These are phyloP conservation scores for Myrmophylax atrothorax DNA, from an alignment of 2,113 vertebrate species.

Conservation along the genomic window DNA sequence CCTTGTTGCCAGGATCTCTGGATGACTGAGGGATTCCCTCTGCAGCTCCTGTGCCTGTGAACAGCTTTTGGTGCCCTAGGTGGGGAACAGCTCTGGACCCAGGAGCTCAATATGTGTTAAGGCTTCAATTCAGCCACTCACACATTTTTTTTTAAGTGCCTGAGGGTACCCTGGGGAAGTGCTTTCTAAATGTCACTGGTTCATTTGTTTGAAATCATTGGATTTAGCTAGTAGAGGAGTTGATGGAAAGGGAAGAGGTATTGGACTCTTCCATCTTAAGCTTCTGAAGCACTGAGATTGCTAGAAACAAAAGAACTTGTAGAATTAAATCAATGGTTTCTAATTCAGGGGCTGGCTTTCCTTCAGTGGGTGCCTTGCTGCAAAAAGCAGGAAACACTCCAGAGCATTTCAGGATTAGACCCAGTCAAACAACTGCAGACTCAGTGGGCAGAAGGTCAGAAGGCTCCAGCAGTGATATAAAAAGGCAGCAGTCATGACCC, in stretches of 20 bases:
- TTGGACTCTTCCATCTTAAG: not conserved
- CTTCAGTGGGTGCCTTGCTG: not conserved
- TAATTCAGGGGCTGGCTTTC: not conserved
- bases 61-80: not conserved
- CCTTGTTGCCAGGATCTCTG: not conserved
- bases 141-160: not conserved
- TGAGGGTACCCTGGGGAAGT: fast-evolving
- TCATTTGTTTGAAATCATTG: not conserved
- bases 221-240: not conserved
- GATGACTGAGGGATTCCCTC: not conserved
- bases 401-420: not conserved
- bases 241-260: not conserved
- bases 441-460: not conserved
- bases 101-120: not conserved
- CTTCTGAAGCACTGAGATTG: not conserved
- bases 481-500: not conserved
- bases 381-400: not conserved
- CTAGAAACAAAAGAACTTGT: not conserved
- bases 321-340: not conserved
- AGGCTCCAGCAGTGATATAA: not conserved
- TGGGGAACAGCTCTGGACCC: not conserved
- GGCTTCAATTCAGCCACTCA: not conserved
- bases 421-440: not conserved
- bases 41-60: not conserved
- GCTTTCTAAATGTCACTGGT: not conserved